Evolutionary conservation across 2,797 vertebrate genomes (phyloP).

Genomic region (Characodon lateralis): DNA sequence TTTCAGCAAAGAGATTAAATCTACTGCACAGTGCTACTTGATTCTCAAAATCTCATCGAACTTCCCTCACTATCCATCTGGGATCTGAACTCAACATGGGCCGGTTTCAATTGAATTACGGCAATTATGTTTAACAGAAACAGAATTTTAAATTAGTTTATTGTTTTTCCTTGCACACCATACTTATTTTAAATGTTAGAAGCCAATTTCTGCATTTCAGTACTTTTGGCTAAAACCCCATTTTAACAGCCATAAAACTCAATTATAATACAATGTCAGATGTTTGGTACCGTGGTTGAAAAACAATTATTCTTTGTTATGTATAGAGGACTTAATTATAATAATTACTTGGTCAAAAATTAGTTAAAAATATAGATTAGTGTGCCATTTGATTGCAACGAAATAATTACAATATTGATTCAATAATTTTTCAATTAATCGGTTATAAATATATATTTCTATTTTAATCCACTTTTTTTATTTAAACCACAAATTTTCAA

Average conservation of each 20-base stretch:
- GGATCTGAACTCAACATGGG: constrained; percentile 4
- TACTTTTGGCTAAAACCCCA: constrained; percentile 13
- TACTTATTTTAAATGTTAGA: constrained; percentile 22
- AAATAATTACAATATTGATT: too few species aligned
- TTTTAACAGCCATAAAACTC: not conserved
- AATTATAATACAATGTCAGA: constrained; percentile 8
- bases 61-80: constrained; percentile 8
- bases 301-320: constrained; percentile 8
- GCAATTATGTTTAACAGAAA: constrained; percentile 37
- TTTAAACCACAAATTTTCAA: too few species aligned
- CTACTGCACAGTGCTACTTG: constrained; percentile 4
- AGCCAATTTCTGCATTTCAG: constrained; percentile 15
- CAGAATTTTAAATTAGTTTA: constrained; percentile 39
- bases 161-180: constrained; percentile 19
- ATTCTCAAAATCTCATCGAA: constrained; percentile 18
- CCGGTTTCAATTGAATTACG: constrained; percentile 18
- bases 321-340: too few species aligned
- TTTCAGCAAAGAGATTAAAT: constrained; percentile 12
- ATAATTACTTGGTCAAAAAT: too few species aligned
- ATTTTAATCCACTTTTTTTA: too few species aligned
- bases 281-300: constrained; percentile 8
- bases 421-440: too few species aligned
- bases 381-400: too few species aligned
- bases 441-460: too few species aligned
- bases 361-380: too few species aligned